Conservation (phyloP, 2,888 invertebrate genomes). For the Melanargia galathea region DNA sequence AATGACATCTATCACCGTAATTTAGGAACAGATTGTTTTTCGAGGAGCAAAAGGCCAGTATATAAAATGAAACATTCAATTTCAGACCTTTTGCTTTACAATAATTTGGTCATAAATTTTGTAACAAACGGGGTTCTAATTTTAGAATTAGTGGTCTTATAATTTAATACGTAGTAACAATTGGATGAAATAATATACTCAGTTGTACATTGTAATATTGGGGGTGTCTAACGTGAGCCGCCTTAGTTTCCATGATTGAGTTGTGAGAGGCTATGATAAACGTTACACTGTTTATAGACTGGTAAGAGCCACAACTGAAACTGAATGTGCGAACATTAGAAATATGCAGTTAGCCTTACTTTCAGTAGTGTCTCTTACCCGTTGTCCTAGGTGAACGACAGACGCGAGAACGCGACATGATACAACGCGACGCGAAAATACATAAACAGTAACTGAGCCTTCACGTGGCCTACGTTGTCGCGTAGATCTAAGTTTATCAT, state of each 20-base stretch:
- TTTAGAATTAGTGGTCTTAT: constrained; percentile 27
- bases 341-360: constrained; percentile 23
- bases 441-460: not conserved
- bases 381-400: too few species aligned
- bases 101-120: constrained; percentile 37
- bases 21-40: constrained; percentile 49
- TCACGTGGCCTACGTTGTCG: too few species aligned
- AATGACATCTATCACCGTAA: constrained; percentile 55
- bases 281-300: constrained; percentile 18
- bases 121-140: constrained; percentile 27
- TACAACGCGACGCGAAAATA: too few species aligned
- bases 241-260: constrained; percentile 39
- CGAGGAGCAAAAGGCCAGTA: constrained; percentile 67
- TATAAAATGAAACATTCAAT: constrained; percentile 30
- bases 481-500: too few species aligned
- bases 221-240: constrained; percentile 38
- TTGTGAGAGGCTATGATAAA: constrained; percentile 38
- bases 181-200: constrained; percentile 1
- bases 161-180: constrained; percentile 22
- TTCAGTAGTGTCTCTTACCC: constrained; percentile 37
- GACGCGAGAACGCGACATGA: too few species aligned
- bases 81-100: constrained; percentile 78
- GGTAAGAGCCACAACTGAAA: constrained; percentile 42
- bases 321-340: constrained; percentile 10
- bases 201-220: constrained; percentile 20